Conservation (phyloP, 2,888 invertebrate genomes). For the Andrena bicolor region DNA sequence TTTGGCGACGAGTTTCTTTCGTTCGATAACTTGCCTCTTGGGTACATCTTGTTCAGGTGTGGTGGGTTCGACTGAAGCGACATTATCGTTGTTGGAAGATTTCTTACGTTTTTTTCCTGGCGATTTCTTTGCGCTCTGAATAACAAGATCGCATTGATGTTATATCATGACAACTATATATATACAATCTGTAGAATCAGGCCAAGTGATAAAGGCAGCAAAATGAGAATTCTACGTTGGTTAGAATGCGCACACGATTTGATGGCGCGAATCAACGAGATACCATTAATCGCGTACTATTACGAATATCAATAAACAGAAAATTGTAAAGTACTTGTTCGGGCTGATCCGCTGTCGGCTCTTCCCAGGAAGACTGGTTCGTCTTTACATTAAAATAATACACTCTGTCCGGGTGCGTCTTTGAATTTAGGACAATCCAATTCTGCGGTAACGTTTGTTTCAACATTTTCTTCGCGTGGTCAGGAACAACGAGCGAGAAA, state of each 20-base stretch:
- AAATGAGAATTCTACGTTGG: too few relatives aligned
- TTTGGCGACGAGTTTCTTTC: constrained; percentile 65
- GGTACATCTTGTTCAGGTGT: constrained; percentile 45
- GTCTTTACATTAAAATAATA: constrained; percentile 80
- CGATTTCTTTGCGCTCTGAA: constrained; percentile 14
- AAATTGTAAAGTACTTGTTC: constrained; percentile 45
- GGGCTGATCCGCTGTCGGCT: constrained; percentile 54
- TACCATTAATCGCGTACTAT: neutral
- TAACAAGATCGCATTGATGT: neutral
- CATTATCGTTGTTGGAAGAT: neutral
- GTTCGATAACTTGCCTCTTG: neutral
- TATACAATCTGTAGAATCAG: too few relatives aligned
- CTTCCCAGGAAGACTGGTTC: constrained; percentile 75
- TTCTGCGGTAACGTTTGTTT: constrained; percentile 71
- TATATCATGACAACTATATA: too few relatives aligned
- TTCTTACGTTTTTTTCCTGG: constrained; percentile 18
- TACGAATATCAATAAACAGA: neutral
- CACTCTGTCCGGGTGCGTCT: constrained; percentile 74
- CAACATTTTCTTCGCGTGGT: constrained; percentile 54
- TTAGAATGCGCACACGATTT: too few relatives aligned
- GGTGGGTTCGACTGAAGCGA: constrained; percentile 1
- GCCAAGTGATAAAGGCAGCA: too few relatives aligned
- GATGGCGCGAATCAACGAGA: too few relatives aligned
- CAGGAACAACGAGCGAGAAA: neutral
- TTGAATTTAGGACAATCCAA: constrained; percentile 77